Evolutionary conservation across 2,113 vertebrate species (phyloP).

Genomic region (Tenebrosternarchus preto): DNA sequence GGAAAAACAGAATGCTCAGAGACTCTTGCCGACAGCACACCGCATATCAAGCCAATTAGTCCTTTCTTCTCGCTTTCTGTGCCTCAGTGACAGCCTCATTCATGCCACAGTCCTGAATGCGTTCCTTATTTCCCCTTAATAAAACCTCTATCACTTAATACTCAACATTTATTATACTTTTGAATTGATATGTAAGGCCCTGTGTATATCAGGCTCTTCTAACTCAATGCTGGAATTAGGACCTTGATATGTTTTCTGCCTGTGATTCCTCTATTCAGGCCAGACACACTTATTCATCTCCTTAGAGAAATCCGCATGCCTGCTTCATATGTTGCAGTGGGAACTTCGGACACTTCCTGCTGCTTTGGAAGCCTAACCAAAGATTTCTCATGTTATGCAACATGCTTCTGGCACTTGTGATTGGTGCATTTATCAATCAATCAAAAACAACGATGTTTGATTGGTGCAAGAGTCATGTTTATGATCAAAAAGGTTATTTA

Average conservation of each 20-base stretch:
- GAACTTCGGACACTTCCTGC: constrained; percentile 5
- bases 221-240: constrained; percentile 7
- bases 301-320: constrained; percentile 22
- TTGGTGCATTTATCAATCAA: neutral
- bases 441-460: neutral
- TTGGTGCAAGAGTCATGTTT: too few relatives aligned
- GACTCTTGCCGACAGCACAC: constrained; percentile 74
- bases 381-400: neutral
- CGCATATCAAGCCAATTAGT: constrained; percentile 72
- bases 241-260: constrained; percentile 29
- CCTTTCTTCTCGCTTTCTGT: constrained; percentile 32
- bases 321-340: neutral
- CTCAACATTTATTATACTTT: constrained; percentile 56
- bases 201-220: neutral
- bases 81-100: constrained; percentile 60
- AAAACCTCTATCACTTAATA: constrained; percentile 55
- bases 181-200: constrained; percentile 46
- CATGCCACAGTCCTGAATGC: constrained; percentile 33
- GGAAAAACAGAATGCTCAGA: constrained; percentile 58
- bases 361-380: neutral
- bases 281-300: constrained; percentile 34
- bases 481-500: neutral
- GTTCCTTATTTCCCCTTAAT: constrained; percentile 40
- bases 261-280: neutral
- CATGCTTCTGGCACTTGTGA: neutral